Evolutionary conservation across 2,113 vertebrate species (phyloP).

Genomic region (Ivindomyrus marchei): DNA sequence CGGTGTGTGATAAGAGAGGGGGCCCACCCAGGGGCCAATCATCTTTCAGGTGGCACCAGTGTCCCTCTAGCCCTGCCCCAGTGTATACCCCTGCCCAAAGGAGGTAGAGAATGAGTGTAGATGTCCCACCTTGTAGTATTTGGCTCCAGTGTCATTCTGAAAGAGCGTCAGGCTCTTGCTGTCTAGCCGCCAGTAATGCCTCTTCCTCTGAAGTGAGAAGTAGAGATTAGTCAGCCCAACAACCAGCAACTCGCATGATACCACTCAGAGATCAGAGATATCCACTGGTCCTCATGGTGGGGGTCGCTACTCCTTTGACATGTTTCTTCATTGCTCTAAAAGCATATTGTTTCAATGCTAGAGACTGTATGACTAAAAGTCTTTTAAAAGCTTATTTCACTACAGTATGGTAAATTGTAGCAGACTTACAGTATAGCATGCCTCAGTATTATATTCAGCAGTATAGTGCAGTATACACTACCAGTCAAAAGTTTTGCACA

Average conservation of each 20-base stretch:
- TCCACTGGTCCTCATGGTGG: background rate
- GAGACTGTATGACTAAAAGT: background rate
- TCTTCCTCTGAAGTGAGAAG: constrained; percentile 75
- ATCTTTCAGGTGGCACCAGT: background rate
- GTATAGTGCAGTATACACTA: background rate
- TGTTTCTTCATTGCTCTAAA: background rate
- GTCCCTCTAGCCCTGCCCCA: background rate
- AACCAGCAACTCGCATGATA: background rate
- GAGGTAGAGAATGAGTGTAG: background rate
- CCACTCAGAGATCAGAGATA: background rate
- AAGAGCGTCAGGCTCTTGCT: constrained; percentile 93
- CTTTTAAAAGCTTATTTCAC: background rate
- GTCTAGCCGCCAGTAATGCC: constrained; percentile 96
- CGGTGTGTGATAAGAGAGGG: background rate
- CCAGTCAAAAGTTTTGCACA: no score
- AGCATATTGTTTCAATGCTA: background rate
- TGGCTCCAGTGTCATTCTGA: constrained; percentile 94
- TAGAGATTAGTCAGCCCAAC: background rate
- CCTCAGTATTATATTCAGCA: background rate
- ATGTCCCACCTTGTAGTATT: constrained; percentile 84
- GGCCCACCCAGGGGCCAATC: background rate
- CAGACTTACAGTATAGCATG: background rate
- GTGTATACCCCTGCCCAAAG: background rate
- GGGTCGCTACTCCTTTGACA: background rate
- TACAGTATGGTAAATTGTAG: background rate